Conservation (phyloP, 2,797 vertebrate species). For the Alectoris magna region DNA sequence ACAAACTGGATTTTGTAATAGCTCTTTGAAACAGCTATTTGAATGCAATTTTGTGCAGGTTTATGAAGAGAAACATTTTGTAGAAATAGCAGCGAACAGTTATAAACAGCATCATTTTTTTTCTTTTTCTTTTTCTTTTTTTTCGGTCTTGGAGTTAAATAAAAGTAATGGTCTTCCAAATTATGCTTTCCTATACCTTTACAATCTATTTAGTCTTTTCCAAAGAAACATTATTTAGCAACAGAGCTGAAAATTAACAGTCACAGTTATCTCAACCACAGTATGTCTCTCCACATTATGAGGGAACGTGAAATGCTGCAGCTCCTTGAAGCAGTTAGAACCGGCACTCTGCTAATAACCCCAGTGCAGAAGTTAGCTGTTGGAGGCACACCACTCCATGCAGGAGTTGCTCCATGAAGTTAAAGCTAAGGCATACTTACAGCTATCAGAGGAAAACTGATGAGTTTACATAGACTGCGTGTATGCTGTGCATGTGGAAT, state of each 20-base stretch:
- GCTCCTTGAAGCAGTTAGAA: neutral
- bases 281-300: neutral
- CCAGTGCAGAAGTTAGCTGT: neutral
- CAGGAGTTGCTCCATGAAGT: neutral
- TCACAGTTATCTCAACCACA: neutral
- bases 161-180: slow-evolving; percentile 27
- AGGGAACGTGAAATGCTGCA: neutral
- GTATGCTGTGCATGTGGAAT: neutral
- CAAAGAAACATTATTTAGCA: neutral
- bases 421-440: neutral
- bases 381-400: neutral
- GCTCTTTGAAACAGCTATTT: neutral
- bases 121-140: neutral
- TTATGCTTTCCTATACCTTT: neutral
- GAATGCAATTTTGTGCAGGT: neutral
- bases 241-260: slow-evolving; percentile 23
- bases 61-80: neutral
- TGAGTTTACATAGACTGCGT: neutral
- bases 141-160: slow-evolving; percentile 60
- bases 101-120: neutral
- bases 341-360: neutral
- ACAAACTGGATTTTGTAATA: neutral
- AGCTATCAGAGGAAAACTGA: neutral
- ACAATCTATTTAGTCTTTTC: neutral
- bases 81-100: neutral